A percentile compares a stretch with the other conserved stretches of the same genome.
Conservation (phyloP, 1,140 invertebrate species). For the Platyscapa corneri region DNA sequence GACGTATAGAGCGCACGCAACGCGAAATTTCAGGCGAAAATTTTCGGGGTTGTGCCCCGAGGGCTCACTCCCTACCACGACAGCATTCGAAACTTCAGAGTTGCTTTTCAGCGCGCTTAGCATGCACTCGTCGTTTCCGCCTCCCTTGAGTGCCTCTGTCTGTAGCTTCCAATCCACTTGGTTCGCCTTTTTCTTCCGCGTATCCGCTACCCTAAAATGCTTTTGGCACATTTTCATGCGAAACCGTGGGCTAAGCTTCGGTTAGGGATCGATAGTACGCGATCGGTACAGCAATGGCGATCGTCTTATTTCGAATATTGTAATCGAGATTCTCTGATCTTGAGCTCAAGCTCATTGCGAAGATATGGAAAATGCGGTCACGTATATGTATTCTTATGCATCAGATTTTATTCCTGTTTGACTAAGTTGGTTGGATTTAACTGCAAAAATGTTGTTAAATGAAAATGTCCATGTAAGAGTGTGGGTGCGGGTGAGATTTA, state of each 20-base stretch:
- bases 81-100: neutral
- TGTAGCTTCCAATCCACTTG: slow-evolving; percentile 21
- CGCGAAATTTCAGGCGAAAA: slow-evolving; percentile 5
- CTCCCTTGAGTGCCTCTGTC: neutral
- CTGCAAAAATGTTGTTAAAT: neutral
- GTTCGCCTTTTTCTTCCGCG: neutral
- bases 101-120: slow-evolving; percentile 11
- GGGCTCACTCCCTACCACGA: neutral
- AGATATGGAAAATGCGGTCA: neutral
- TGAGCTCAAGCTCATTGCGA: neutral
- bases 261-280: neutral
- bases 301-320: neutral
- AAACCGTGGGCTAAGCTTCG: neutral
- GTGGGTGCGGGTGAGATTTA: neutral
- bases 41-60: neutral
- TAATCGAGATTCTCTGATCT: slow-evolving; percentile 11
- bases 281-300: no score
- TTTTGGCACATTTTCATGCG: slow-evolving; percentile 19
- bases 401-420: no score
- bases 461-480: neutral
- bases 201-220: neutral
- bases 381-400: no score
- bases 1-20: neutral
- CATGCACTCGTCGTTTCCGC: slow-evolving; percentile 11
- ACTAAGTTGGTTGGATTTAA: neutral